These are phyloP conservation scores for Chrysomallon squamiferum DNA, from an alignment of 1,140 invertebrate genomes.

Conservation along the genomic window DNA sequence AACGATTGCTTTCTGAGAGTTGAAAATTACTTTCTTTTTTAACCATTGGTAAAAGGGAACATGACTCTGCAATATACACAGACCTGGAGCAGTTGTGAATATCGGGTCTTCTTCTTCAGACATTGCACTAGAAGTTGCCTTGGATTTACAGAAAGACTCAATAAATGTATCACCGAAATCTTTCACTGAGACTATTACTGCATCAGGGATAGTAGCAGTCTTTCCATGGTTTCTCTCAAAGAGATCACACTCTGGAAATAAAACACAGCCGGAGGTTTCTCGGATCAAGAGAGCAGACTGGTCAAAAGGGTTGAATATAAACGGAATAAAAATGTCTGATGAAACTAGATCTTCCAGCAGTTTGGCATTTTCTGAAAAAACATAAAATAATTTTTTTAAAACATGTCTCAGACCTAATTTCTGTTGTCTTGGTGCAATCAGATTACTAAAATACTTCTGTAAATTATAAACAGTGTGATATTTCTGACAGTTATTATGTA, in stretches of 20 bases:
- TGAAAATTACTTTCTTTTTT: too few species aligned
- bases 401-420: too few species aligned
- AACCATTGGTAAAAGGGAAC: too few species aligned
- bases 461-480: too few species aligned
- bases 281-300: not conserved
- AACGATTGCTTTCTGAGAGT: too few species aligned
- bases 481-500: too few species aligned
- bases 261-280: not conserved
- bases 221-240: not conserved
- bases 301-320: slow-evolving; percentile 26
- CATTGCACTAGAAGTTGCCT: not conserved
- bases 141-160: not conserved
- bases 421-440: too few species aligned
- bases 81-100: slow-evolving; percentile 47
- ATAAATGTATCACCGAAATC: not conserved
- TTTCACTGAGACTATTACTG: not conserved
- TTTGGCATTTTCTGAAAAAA: slow-evolving; percentile 33
- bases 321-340: slow-evolving; percentile 21
- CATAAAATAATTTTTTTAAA: too few species aligned
- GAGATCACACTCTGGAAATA: not conserved
- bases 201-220: not conserved
- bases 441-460: too few species aligned
- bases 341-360: slow-evolving; percentile 20
- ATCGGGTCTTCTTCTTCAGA: slow-evolving; percentile 31
- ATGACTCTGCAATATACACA: too few species aligned